Conservation (phyloP, 2,888 invertebrate species). For the Operophtera brumata region DNA sequence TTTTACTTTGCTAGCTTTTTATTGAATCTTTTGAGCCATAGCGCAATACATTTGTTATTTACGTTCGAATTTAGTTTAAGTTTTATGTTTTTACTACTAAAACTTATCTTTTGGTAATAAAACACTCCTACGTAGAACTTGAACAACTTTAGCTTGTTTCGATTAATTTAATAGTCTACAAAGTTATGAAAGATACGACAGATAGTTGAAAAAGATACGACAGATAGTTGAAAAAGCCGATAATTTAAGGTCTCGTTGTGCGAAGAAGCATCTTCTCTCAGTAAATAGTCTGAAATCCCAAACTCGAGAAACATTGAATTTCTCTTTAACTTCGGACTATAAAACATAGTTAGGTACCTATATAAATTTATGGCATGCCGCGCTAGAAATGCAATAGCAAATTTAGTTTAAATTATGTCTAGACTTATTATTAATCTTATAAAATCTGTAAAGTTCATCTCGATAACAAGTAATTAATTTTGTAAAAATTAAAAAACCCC, state of each 20-base stretch:
- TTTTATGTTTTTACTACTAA: background rate
- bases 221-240: too few species aligned
- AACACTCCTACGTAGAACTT: background rate
- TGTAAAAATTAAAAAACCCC: too few species aligned
- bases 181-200: background rate
- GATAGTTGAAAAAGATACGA: background rate
- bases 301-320: conserved; percentile 3
- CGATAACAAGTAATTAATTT: too few species aligned
- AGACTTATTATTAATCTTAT: conserved; percentile 10
- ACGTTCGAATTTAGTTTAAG: too few species aligned
- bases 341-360: conserved; percentile 10
- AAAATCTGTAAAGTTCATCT: conserved; percentile 2
- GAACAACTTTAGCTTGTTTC: background rate
- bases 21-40: too few species aligned
- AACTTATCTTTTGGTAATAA: background rate
- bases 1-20: too few species aligned
- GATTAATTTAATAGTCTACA: conserved; percentile 4
- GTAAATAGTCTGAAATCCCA: conserved; percentile 2
- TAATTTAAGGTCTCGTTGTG: too few species aligned
- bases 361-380: conserved; percentile 13
- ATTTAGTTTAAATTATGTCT: conserved; percentile 13
- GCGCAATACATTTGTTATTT: too few species aligned
- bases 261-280: background rate
- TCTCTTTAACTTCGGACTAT: conserved; percentile 6
- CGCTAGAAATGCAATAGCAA: conserved; percentile 6